Evolutionary conservation across 2,113 vertebrate genomes (phyloP).

Genomic region (Rhombomys opimus): DNA sequence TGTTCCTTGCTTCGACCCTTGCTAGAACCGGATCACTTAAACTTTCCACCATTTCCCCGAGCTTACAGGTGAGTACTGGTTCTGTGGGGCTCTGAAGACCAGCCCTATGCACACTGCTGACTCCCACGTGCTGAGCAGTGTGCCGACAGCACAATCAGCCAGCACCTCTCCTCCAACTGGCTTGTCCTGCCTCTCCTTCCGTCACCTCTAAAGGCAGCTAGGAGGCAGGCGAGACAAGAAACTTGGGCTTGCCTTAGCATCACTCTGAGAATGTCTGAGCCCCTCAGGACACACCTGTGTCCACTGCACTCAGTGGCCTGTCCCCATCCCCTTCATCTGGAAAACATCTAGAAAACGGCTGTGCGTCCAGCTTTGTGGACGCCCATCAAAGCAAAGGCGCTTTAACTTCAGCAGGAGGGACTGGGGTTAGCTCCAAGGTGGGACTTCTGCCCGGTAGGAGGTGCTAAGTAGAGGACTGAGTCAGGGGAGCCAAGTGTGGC

Average conservation of each 20-base stretch:
- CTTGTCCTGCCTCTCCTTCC: background rate
- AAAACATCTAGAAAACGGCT: background rate
- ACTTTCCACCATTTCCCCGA: background rate
- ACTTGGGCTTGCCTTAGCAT: background rate
- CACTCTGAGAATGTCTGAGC: background rate
- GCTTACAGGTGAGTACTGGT: background rate
- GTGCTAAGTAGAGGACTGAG: background rate
- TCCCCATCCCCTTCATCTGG: accelerated
- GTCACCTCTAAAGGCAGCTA: background rate
- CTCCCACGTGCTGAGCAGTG: accelerated
- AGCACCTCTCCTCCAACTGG: background rate
- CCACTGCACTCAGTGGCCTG: background rate
- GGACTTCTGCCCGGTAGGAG: background rate
- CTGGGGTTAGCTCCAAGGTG: background rate
- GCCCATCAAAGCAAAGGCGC: background rate
- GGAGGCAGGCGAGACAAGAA: background rate
- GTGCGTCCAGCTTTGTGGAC: background rate
- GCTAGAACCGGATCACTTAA: background rate
- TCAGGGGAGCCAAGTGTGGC: background rate
- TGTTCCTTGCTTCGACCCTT: background rate
- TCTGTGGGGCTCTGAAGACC: background rate
- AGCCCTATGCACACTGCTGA: accelerated
- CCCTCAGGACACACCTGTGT: background rate
- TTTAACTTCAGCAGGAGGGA: background rate
- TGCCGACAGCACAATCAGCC: accelerated